Conservation (phyloP, 92 coral and sea anemone genomes). For the Parazoanthus swiftii region DNA sequence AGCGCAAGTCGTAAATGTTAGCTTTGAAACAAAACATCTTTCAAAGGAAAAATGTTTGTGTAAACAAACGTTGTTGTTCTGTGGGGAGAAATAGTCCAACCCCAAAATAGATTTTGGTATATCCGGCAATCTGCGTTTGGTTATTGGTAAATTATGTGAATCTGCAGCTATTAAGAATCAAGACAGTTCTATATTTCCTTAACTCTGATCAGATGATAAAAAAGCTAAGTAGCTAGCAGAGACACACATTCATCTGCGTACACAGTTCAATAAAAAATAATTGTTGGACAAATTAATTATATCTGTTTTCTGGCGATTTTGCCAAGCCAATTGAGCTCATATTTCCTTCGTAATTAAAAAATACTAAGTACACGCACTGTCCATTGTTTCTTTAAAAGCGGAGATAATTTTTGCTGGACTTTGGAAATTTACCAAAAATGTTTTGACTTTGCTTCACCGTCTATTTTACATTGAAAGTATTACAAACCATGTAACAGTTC, state of each 20-base stretch:
- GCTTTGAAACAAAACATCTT: slow-evolving; percentile 34
- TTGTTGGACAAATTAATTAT: not conserved
- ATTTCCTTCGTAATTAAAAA: not conserved
- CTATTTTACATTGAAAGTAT: not conserved
- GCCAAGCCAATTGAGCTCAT: not conserved
- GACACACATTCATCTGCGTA: no score
- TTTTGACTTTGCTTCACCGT: not conserved
- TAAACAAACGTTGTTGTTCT: slow-evolving; percentile 6
- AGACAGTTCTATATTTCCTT: not conserved
- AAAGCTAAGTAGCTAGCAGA: no score
- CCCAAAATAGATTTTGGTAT: slow-evolving; percentile 12
- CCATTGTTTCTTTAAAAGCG: not conserved
- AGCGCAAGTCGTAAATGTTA: slow-evolving; percentile 10
- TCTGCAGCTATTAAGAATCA: not conserved
- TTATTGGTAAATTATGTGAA: not conserved
- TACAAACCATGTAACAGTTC: not conserved
- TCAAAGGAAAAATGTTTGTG: not conserved
- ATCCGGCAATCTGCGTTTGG: not conserved
- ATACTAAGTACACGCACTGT: not conserved
- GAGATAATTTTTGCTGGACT: not conserved
- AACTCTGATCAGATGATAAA: no score
- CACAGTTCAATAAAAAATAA: no score
- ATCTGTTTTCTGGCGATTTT: not conserved
- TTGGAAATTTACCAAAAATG: not conserved
- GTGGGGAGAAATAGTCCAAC: not conserved